Conservation (phyloP, 2,888 invertebrate genomes). For the Brachylomia viminalis region DNA sequence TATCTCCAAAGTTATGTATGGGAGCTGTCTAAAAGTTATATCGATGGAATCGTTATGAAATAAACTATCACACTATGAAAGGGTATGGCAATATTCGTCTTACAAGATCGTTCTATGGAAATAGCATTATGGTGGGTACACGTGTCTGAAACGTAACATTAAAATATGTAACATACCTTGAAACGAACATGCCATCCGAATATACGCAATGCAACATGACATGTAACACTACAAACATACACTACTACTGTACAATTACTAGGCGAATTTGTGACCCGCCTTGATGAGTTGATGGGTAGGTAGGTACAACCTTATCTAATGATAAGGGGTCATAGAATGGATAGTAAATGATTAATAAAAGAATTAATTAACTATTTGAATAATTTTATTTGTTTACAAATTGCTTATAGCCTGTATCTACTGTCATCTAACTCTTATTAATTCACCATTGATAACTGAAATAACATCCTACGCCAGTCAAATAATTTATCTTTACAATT, state of each 20-base stretch:
- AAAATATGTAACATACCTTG: too few species aligned
- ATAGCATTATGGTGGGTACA: not conserved
- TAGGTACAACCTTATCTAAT: not conserved
- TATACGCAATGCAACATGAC: not conserved
- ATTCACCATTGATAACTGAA: constrained; percentile 60
- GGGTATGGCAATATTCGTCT: not conserved
- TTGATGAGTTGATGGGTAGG: not conserved
- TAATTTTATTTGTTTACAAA: constrained; percentile 83
- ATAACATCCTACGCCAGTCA: constrained; percentile 56
- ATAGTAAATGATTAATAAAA: constrained; percentile 35
- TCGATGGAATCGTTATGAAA: too few species aligned
- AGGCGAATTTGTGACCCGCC: not conserved
- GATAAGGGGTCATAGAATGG: not conserved
- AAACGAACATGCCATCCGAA: not conserved
- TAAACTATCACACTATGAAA: too few species aligned
- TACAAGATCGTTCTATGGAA: not conserved
- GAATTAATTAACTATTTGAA: constrained; percentile 66
- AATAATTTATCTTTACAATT: constrained; percentile 51
- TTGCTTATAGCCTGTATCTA: constrained; percentile 79
- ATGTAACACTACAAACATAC: too few species aligned
- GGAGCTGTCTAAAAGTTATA: too few species aligned
- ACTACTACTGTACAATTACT: too few species aligned
- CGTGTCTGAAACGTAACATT: too few species aligned
- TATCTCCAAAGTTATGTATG: too few species aligned
- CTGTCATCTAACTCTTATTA: constrained; percentile 70